phyloP scores from a whole-genome alignment of 1,140 invertebrate species.

The Schlechtendalia chinensis region DNA sequence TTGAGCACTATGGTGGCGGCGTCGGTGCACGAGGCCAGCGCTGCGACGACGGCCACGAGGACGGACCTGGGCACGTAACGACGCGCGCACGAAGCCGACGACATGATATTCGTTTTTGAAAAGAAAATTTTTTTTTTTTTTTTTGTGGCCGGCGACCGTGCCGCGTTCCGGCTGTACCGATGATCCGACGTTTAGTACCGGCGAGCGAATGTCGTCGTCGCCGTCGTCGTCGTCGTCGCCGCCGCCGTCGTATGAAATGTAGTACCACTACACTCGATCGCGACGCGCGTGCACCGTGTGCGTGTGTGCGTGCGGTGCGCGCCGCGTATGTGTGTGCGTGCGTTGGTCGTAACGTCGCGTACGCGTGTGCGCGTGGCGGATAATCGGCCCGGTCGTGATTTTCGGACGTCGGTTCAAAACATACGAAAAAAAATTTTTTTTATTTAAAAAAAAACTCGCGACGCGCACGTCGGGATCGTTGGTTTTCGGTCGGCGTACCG shows the following conservation, averaged over 20 bases:
- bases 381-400: no score
- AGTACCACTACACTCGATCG: neutral
- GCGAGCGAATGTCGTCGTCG: conserved; percentile 17
- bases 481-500: no score
- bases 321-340: conserved; percentile 1
- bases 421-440: no score
- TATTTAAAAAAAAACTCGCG: no score
- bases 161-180: conserved; percentile 2
- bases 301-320: no score
- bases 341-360: neutral
- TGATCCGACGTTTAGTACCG: conserved; percentile 14
- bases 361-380: neutral
- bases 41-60: conserved; percentile 37
- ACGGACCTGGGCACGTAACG: conserved; percentile 16
- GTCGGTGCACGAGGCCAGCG: conserved; percentile 37
- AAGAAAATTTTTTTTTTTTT: no score
- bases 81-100: conserved; percentile 3
- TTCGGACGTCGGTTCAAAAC: no score
- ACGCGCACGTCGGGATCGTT: no score
- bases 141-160: neutral
- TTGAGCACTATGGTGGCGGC: conserved; percentile 21
- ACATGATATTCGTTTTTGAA: neutral
- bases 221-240: conserved; percentile 6
- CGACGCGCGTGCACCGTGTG: neutral
- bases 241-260: neutral